phyloP scores from a whole-genome alignment of 1,140 invertebrate genomes.

The Aphelinus atriplicis region DNA sequence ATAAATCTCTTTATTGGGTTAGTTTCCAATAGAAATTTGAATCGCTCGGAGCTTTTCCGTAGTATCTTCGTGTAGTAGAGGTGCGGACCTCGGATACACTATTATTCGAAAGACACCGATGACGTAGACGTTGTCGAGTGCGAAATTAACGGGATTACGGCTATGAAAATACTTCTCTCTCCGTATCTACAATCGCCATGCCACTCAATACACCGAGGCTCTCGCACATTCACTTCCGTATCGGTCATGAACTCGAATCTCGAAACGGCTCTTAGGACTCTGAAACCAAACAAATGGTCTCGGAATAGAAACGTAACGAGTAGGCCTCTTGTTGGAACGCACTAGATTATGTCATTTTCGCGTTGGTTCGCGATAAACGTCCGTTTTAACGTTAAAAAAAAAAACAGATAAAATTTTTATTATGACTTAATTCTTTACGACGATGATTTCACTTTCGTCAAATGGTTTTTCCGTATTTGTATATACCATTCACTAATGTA shows the following conservation, averaged over 20 bases:
- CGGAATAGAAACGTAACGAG: neutral
- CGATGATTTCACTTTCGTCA: neutral
- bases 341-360: neutral
- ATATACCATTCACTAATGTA: too few relatives aligned
- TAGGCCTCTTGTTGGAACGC: neutral
- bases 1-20: too few relatives aligned
- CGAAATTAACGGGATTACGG: too few relatives aligned
- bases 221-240: neutral
- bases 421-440: neutral
- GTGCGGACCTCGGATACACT: too few relatives aligned
- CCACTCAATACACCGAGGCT: neutral
- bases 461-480: too few relatives aligned
- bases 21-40: too few relatives aligned
- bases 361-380: neutral
- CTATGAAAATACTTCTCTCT: too few relatives aligned
- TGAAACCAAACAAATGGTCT: neutral
- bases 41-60: too few relatives aligned
- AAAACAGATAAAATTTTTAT: neutral
- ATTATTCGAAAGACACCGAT: too few relatives aligned
- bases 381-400: too few relatives aligned
- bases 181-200: neutral
- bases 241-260: conserved; percentile 20
- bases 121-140: too few relatives aligned
- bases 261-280: neutral
- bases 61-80: too few relatives aligned